These are phyloP conservation scores for Catostylus mosaicus DNA, from an alignment of 30 jellyfish, hydroid and myxozoan species.

Conservation along the genomic window DNA sequence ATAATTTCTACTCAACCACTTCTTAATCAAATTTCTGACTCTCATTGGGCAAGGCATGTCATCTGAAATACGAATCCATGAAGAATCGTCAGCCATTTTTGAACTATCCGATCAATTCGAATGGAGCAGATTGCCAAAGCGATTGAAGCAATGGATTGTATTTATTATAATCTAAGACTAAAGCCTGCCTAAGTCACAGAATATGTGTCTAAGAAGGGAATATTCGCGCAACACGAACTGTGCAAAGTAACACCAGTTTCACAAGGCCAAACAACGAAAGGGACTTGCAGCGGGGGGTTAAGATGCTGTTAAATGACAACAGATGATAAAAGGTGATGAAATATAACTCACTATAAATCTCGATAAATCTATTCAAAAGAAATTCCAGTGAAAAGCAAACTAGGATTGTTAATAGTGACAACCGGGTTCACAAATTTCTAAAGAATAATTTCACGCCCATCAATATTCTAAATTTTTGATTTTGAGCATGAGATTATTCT, in stretches of 20 bases:
- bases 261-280: slow-evolving; percentile 3
- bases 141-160: neutral
- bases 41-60: slow-evolving; percentile 39
- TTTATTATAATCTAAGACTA: too few species aligned
- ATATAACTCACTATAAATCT: too few species aligned
- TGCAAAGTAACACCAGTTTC: slow-evolving; percentile 3
- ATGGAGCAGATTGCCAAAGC: neutral
- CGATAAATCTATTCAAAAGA: too few species aligned
- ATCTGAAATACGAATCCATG: slow-evolving; percentile 29
- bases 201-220: neutral
- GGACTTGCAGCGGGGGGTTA: slow-evolving; percentile 6
- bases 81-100: slow-evolving; percentile 35
- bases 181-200: too few species aligned
- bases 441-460: too few species aligned
- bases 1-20: slow-evolving; percentile 21
- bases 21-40: slow-evolving; percentile 26
- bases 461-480: too few species aligned
- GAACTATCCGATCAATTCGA: neutral
- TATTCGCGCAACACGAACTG: slow-evolving; percentile 2
- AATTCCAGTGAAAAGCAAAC: too few species aligned
- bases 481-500: too few species aligned
- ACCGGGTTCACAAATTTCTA: too few species aligned
- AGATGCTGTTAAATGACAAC: neutral
- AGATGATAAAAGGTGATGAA: neutral
- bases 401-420: too few species aligned